Evolutionary conservation across 1,140 invertebrate species (phyloP).

Genomic region (Aradophagus sp.): DNA sequence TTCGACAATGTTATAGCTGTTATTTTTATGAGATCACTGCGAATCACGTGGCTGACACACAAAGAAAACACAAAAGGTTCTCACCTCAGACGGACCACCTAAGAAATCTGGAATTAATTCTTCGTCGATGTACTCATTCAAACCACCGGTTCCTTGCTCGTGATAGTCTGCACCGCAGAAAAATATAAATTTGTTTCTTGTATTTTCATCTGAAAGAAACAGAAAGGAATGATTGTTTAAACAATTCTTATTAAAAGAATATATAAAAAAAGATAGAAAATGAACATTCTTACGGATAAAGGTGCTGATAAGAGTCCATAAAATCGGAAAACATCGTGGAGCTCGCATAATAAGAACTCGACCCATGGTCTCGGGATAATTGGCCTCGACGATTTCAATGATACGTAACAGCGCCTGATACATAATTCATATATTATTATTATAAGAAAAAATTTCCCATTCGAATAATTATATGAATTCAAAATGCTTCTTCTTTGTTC

Average conservation of each 20-base stretch:
- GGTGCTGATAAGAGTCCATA: constrained; percentile 98
- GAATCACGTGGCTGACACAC: too few relatives aligned
- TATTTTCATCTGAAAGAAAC: constrained; percentile 89
- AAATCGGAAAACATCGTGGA: constrained; percentile 94
- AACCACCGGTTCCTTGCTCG: constrained; percentile 81
- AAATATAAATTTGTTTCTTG: constrained; percentile 94
- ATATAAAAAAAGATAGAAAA: constrained; percentile 9
- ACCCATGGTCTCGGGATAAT: constrained; percentile 97
- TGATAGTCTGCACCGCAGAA: constrained; percentile 92
- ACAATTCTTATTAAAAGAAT: constrained; percentile 3
- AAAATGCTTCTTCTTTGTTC: too few relatives aligned
- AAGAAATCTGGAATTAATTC: constrained; percentile 94
- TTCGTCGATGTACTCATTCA: constrained; percentile 90
- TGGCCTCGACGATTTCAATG: constrained; percentile 95
- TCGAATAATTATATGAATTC: too few relatives aligned
- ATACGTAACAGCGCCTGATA: constrained; percentile 87
- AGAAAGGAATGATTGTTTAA: background rate
- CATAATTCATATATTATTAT: too few relatives aligned
- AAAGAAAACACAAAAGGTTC: constrained; percentile 35
- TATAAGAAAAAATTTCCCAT: too few relatives aligned
- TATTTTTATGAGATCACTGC: too few relatives aligned
- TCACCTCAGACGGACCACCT: constrained; percentile 90
- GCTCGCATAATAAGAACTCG: constrained; percentile 90
- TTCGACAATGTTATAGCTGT: too few relatives aligned
- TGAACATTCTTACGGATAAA: constrained; percentile 84